Evolutionary conservation across 2,113 vertebrate species (phyloP).

Genomic region (Albula goreensis): DNA sequence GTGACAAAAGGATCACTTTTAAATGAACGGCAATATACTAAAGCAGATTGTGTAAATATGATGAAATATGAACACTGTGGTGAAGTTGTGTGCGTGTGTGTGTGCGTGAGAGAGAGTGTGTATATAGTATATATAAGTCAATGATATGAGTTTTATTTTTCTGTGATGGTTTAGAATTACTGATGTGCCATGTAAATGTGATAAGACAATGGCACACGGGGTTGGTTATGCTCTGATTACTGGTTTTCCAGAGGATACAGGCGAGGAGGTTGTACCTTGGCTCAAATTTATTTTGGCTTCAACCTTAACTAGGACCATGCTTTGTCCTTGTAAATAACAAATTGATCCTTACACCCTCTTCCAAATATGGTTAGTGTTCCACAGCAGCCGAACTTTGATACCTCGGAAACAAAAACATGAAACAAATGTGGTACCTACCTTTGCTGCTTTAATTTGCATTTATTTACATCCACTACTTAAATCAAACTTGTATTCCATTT

Average conservation of each 20-base stretch:
- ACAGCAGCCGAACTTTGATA: background rate
- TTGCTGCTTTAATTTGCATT: background rate
- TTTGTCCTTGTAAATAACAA: background rate
- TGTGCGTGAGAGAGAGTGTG: too few species aligned
- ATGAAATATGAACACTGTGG: background rate
- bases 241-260: background rate
- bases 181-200: background rate
- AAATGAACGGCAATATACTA: background rate
- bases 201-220: background rate
- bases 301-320: background rate
- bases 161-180: background rate
- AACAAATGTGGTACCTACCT: too few species aligned
- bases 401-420: background rate
- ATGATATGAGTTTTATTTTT: background rate
- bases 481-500: background rate
- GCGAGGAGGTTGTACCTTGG: background rate
- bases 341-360: background rate
- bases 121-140: too few species aligned
- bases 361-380: background rate
- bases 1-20: background rate
- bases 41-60: background rate
- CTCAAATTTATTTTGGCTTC: background rate
- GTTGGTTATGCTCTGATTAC: background rate
- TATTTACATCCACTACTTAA: background rate
- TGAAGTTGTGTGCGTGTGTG: too few species aligned